Conservation (phyloP, 2,113 vertebrate species). For the Cnemophilus loriae region DNA sequence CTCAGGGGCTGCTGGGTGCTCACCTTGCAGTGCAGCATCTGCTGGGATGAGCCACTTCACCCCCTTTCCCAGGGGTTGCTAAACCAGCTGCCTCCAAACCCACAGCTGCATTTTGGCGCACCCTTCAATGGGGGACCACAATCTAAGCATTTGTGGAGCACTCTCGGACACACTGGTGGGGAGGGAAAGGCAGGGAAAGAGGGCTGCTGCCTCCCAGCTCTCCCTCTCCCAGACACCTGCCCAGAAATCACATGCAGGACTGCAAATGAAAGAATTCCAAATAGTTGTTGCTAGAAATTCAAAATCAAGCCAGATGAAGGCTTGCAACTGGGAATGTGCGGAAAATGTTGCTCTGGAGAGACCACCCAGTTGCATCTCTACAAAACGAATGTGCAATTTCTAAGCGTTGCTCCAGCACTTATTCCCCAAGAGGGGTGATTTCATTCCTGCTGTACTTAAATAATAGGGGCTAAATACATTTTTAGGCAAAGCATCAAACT, state of each 20-base stretch:
- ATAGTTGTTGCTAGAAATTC: neutral
- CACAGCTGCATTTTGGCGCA: neutral
- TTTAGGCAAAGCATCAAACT: conserved; percentile 44
- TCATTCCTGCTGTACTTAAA: conserved; percentile 24
- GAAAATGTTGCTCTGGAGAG: neutral
- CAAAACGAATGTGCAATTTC: neutral
- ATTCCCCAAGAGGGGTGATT: conserved; percentile 5
- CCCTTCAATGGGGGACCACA: rapidly evolving
- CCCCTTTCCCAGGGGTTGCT: neutral
- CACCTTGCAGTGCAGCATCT: neutral
- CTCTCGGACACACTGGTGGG: neutral
- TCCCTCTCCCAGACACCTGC: neutral
- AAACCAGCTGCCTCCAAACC: neutral
- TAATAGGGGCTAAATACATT: neutral
- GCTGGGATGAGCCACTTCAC: neutral
- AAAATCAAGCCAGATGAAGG: neutral
- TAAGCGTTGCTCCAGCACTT: neutral
- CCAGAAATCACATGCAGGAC: neutral
- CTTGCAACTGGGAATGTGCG: neutral
- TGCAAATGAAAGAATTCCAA: neutral
- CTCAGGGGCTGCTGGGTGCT: neutral
- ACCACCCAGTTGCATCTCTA: conserved; percentile 17
- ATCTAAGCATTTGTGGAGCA: neutral
- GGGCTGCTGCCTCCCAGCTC: neutral
- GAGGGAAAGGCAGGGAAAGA: neutral